A percentile compares a stretch with the other conserved stretches of the same genome.
phyloP scores from a whole-genome alignment of 2,888 invertebrate species.

The Tillus elongatus region DNA sequence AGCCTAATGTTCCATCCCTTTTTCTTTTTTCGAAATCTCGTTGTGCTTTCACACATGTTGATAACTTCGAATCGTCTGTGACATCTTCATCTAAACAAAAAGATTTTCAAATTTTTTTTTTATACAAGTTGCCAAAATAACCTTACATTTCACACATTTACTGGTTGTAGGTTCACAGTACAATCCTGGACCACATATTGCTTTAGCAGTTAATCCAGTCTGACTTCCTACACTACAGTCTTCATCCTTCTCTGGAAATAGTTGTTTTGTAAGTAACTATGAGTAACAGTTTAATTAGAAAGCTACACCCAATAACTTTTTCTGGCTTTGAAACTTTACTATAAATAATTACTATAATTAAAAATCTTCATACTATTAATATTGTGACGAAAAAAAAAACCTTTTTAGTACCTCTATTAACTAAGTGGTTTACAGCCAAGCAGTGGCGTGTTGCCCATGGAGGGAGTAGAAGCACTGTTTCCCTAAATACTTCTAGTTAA shows the following conservation, averaged over 20 bases:
- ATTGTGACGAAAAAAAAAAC: no score
- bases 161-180: constrained; percentile 39
- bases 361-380: no score
- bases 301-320: no score
- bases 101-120: neutral
- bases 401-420: no score
- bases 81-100: neutral
- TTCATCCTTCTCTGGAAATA: constrained; percentile 44
- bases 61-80: neutral
- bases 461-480: no score
- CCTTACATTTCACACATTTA: constrained; percentile 47
- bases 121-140: neutral
- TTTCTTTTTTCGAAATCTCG: constrained; percentile 45
- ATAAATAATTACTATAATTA: constrained; percentile 5
- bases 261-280: no score
- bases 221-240: constrained; percentile 40
- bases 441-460: no score
- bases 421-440: no score
- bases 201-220: constrained; percentile 46
- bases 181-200: constrained; percentile 53
- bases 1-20: constrained; percentile 44
- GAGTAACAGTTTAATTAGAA: no score
- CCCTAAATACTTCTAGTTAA: no score
- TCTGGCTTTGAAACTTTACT: no score
- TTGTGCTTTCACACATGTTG: constrained; percentile 34